Conservation (phyloP, 2,113 vertebrate species). For the Carollia perspicillata region DNA sequence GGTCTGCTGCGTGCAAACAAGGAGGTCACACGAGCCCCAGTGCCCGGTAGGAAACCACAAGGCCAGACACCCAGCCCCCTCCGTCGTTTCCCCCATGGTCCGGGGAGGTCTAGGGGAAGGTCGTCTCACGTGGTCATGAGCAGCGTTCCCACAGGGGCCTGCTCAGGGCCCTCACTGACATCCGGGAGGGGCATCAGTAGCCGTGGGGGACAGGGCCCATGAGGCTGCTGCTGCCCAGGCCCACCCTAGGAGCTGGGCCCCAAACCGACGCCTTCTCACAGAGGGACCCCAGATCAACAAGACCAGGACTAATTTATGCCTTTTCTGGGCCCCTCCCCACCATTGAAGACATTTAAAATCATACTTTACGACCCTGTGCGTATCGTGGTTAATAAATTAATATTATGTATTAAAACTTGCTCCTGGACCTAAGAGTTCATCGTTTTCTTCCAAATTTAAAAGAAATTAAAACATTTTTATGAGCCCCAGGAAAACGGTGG, state of each 20-base stretch:
- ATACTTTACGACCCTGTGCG: background rate
- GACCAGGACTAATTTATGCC: background rate
- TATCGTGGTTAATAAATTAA: background rate
- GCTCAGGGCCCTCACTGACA: background rate
- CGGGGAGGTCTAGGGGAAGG: background rate
- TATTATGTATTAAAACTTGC: background rate
- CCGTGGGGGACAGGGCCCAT: background rate
- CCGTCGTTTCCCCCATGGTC: accelerated
- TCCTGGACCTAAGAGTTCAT: background rate
- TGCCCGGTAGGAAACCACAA: background rate
- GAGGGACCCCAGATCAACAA: background rate
- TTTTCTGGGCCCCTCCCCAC: background rate
- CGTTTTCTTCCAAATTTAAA: background rate
- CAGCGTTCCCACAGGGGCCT: background rate
- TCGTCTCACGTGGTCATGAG: background rate
- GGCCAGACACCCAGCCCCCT: background rate
- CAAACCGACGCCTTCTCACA: background rate
- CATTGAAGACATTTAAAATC: background rate
- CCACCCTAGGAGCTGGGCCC: accelerated
- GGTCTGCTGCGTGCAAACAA: background rate
- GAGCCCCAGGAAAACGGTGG: background rate
- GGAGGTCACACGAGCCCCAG: too few species aligned
- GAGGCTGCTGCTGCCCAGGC: background rate
- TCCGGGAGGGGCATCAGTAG: background rate
- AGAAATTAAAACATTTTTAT: background rate